Conservation (phyloP, 2,113 vertebrate genomes). For the Platichthys flesus region DNA sequence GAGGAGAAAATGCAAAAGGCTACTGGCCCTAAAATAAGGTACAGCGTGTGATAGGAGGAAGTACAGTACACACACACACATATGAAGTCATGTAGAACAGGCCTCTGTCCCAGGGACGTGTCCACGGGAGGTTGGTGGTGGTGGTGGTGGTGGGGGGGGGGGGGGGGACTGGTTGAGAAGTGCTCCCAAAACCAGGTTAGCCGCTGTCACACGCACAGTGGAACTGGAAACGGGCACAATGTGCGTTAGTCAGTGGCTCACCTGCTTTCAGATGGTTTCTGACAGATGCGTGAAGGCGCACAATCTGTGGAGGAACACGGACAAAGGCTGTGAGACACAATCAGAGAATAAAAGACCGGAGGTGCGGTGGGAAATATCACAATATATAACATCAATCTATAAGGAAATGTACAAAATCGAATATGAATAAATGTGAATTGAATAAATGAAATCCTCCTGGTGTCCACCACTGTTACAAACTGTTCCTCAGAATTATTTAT, state of each 20-base stretch:
- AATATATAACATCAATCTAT: no score
- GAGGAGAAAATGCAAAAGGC: conserved; percentile 14
- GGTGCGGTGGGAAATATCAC: no score
- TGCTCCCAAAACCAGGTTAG: conserved; percentile 97
- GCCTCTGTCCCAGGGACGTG: conserved; percentile 43
- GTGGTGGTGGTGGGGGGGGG: neutral
- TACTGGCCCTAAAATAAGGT: conserved; percentile 44
- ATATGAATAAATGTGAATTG: no score
- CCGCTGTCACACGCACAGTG: conserved; percentile 99
- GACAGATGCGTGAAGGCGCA: neutral
- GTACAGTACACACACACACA: conserved; percentile 38
- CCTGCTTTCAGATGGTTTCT: conserved; percentile 89
- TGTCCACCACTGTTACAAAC: neutral
- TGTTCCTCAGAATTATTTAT: conserved; percentile 9
- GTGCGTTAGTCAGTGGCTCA: conserved; percentile 99
- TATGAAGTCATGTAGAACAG: conserved; percentile 27
- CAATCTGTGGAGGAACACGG: conserved; percentile 40
- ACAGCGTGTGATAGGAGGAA: conserved; percentile 49
- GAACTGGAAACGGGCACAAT: conserved; percentile 91
- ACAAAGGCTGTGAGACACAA: conserved; percentile 17
- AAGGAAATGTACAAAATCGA: no score
- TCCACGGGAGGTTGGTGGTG: conserved; percentile 29
- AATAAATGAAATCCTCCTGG: no score
- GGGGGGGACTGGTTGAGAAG: conserved; percentile 50
- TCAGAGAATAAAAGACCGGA: neutral